Percentiles rank a stretch among this genome's conserved stretches.
These are phyloP conservation scores for Coregonus clupeaformis DNA, from an alignment of 2,113 vertebrate species.

Conservation along the genomic window DNA sequence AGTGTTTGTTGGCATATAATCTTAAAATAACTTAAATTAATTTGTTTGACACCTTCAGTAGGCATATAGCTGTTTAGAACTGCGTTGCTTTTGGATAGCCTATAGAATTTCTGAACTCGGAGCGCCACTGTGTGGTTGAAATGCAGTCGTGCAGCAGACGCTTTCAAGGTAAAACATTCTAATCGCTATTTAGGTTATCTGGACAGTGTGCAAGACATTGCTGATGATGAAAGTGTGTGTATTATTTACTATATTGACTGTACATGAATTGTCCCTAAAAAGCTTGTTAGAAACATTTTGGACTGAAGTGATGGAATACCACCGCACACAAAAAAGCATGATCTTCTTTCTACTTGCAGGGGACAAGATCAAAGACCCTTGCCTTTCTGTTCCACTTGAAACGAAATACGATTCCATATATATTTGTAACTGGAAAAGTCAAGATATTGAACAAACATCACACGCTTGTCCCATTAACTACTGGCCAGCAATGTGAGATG, in stretches of 20 bases:
- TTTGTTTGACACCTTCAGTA: not conserved
- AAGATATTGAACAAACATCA: slow-evolving; percentile 16
- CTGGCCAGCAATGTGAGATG: slow-evolving; percentile 15
- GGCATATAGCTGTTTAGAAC: not conserved
- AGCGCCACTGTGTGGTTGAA: slow-evolving; percentile 69
- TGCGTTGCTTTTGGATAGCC: not conserved
- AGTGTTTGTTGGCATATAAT: not conserved
- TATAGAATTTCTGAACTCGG: slow-evolving; percentile 35
- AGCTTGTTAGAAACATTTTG: not conserved
- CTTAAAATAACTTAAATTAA: not conserved
- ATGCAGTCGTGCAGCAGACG: slow-evolving; percentile 38
- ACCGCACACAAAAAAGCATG: not conserved
- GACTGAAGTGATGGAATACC: no score
- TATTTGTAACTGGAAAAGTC: not conserved
- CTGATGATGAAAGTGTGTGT: not conserved
- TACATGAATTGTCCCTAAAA: not conserved
- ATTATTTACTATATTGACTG: not conserved
- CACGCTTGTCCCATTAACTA: slow-evolving; percentile 1
- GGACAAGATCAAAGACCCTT: slow-evolving; percentile 17
- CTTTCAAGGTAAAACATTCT: not conserved
- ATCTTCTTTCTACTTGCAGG: slow-evolving; percentile 52
- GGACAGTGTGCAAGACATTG: not conserved
- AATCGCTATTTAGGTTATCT: not conserved
- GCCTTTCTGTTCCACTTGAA: slow-evolving; percentile 6
- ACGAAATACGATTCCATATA: slow-evolving; percentile 26